phyloP scores from a whole-genome alignment of 2,888 invertebrate genomes.

The Seladonia tumulorum region DNA sequence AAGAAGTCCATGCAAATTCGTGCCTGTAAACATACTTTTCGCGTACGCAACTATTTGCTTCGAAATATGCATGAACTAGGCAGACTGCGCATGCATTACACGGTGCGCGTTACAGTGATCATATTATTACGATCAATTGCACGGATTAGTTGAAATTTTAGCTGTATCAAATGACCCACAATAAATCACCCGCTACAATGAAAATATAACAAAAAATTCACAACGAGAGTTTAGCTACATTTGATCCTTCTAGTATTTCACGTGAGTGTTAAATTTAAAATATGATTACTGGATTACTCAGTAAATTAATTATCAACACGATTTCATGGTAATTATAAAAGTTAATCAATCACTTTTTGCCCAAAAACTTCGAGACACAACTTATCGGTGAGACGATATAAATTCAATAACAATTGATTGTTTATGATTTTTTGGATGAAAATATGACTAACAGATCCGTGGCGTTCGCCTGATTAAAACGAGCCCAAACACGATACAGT shows the following conservation, averaged over 20 bases:
- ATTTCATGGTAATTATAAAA: no score
- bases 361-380: neutral
- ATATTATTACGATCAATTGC: neutral
- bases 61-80: neutral
- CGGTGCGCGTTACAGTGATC: neutral
- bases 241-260: no score
- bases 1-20: slow-evolving; percentile 2
- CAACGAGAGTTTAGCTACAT: no score
- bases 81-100: neutral
- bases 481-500: neutral
- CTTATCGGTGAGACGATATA: neutral
- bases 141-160: neutral
- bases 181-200: no score
- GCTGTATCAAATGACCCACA: no score
- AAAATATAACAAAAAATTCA: no score
- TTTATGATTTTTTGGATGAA: neutral
- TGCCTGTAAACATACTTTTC: neutral
- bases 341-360: no score
- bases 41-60: neutral
- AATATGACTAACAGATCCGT: neutral
- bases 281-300: no score
- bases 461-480: neutral
- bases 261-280: no score
- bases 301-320: no score
- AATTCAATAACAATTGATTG: neutral